phyloP scores from a whole-genome alignment of 2,888 invertebrate species.

The Eupithecia pulchellata region DNA sequence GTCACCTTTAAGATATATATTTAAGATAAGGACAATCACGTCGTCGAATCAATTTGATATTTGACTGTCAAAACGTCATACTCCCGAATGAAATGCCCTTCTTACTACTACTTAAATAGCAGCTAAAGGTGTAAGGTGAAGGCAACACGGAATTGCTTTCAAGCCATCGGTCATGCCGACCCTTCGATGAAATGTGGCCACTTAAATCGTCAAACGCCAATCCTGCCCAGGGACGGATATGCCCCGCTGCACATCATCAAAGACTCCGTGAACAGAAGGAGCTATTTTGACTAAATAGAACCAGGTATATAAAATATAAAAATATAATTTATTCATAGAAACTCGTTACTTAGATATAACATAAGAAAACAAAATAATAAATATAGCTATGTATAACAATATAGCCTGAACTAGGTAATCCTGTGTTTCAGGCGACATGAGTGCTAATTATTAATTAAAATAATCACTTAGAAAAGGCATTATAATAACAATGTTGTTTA shows the following conservation, averaged over 20 bases:
- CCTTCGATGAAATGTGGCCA: slow-evolving; percentile 81
- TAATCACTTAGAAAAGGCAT: too few species aligned
- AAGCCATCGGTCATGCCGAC: slow-evolving; percentile 78
- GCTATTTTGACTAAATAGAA: not conserved
- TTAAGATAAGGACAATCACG: not conserved
- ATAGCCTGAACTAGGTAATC: too few species aligned
- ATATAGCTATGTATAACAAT: too few species aligned
- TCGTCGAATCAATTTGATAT: not conserved
- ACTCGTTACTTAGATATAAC: too few species aligned
- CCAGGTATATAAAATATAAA: too few species aligned
- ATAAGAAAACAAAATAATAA: too few species aligned
- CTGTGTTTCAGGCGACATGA: too few species aligned
- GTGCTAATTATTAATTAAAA: too few species aligned
- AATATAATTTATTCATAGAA: too few species aligned
- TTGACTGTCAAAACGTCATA: slow-evolving; percentile 14
- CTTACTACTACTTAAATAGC: slow-evolving; percentile 35
- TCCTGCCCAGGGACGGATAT: slow-evolving; percentile 60
- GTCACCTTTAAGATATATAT: too few species aligned
- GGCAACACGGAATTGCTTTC: slow-evolving; percentile 81
- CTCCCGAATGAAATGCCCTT: slow-evolving; percentile 26
- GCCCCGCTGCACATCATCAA: slow-evolving; percentile 52
- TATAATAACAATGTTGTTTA: too few species aligned
- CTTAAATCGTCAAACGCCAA: slow-evolving; percentile 82
- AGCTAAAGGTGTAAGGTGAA: slow-evolving; percentile 59
- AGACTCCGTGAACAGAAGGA: slow-evolving; percentile 42